Conservation (phyloP, 2,888 invertebrate species). For the Diplazon laetatorius region DNA sequence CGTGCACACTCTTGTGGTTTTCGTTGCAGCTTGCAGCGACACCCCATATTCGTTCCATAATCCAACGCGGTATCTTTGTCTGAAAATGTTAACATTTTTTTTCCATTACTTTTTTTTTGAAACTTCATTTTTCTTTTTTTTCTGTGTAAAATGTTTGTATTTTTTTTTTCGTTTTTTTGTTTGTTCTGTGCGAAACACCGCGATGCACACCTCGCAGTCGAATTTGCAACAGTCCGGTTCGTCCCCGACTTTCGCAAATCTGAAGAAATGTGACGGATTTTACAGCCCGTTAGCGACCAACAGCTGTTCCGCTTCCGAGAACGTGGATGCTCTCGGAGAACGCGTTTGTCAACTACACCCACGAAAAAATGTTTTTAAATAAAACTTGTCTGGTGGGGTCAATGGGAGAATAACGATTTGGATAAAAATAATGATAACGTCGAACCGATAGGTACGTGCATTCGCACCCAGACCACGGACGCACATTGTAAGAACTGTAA, state of each 20-base stretch:
- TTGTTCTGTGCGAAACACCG: slow-evolving; percentile 41
- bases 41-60: slow-evolving; percentile 37
- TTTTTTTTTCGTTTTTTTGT: background rate
- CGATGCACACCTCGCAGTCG: slow-evolving; percentile 10
- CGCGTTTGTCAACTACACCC: slow-evolving; percentile 70
- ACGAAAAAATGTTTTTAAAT: slow-evolving; percentile 56
- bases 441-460: too few species aligned
- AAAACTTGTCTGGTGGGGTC: background rate
- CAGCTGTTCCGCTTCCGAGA: slow-evolving; percentile 32
- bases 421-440: background rate
- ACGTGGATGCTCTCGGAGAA: slow-evolving; percentile 33
- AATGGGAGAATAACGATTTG: background rate
- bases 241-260: slow-evolving; percentile 59
- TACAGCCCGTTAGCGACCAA: slow-evolving; percentile 44
- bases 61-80: slow-evolving; percentile 37
- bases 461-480: slow-evolving; percentile 27
- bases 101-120: too few species aligned
- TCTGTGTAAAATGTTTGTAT: slow-evolving; percentile 19
- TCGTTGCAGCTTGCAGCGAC: slow-evolving; percentile 23
- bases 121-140: background rate
- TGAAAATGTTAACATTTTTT: slow-evolving; percentile 9
- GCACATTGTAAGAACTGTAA: slow-evolving; percentile 21
- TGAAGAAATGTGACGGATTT: slow-evolving; percentile 62
- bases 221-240: slow-evolving; percentile 32
- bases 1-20: slow-evolving; percentile 39